Evolutionary conservation across 2,888 invertebrate genomes (phyloP).

Genomic region (Oithona nana): DNA sequence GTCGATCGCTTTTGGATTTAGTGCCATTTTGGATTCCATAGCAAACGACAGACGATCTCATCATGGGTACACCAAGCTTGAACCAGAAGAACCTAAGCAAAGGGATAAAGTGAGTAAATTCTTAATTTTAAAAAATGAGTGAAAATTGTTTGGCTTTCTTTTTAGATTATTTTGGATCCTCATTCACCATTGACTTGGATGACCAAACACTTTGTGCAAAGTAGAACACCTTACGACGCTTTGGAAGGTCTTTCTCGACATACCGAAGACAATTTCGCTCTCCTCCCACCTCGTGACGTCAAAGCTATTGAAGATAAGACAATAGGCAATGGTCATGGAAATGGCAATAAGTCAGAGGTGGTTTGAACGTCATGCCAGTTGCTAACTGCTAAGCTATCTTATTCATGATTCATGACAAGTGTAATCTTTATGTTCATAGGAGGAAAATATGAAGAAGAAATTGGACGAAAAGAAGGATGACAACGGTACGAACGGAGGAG

Average conservation of each 20-base stretch:
- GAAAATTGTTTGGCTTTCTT: not conserved
- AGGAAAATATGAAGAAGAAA: not conserved
- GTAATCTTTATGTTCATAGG: too few relatives aligned
- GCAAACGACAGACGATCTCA: not conserved
- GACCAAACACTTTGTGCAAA: constrained; percentile 10
- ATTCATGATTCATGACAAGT: too few relatives aligned
- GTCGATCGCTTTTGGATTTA: not conserved
- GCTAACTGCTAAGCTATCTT: too few relatives aligned
- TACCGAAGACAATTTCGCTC: not conserved
- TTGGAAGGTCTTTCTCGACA: not conserved
- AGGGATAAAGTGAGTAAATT: not conserved
- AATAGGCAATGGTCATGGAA: not conserved
- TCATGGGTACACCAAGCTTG: not conserved
- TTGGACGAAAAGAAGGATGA: not conserved
- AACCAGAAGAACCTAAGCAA: not conserved
- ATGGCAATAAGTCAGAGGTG: too few relatives aligned
- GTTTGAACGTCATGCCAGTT: too few relatives aligned
- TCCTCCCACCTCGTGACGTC: not conserved
- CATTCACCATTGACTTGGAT: constrained; percentile 3
- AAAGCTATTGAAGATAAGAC: not conserved
- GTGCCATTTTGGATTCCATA: not conserved
- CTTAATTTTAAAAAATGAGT: too few relatives aligned
- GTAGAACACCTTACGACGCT: not conserved
- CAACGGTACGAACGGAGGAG: not conserved
- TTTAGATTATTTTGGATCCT: constrained; percentile 9